Evolutionary conservation across 1,140 invertebrate genomes (phyloP), one percentile per base, ranked within the genome.

Genomic region (Achatina immaculata): DNA sequence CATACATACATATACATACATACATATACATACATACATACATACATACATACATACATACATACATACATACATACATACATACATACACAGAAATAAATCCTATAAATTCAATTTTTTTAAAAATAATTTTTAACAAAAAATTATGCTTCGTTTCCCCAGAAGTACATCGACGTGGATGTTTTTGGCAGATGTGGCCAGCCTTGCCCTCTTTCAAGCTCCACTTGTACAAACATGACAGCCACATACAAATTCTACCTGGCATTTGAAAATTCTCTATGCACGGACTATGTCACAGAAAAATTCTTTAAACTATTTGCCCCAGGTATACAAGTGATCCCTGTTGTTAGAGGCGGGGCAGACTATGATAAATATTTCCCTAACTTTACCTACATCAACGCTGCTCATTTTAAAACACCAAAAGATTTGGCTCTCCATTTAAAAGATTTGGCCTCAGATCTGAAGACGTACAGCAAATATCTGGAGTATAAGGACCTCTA

Each of bases 261-360:
- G 31, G 81, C 91, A 9, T 92, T 92, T 81, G 92, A 93, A 92
- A 99, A 99, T 36, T 75, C 81, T 38, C 71, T 82, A 16, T 82
- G 81, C 38, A n/a, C 16, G 14, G 81, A 82, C 71, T 92, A 98
- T 97, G 0, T 98, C 97, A 0, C 97, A 98, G 90, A 99, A 99
- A 90, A 97, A 98, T 90, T 99, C 96, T 89, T 86, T 81, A 45
- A 65, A 42, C 58, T 81, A 51, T 80, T 86, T 76, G 6, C 1
- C 3, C 14, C 68, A 28, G 42, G 75, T n/a, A 42, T 80, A 43
- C 34, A 88, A 55, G 92, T 95, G 0, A 93, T 96, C 19, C 95
- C 95, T 0, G 91, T 96, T 48, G 93, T 95, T 34, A 93, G 95
- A 91, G 95, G 95, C 0, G 90, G 93, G 0, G 83, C 84, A 11